These are phyloP conservation scores for Diadumene lineata DNA, from an alignment of 92 coral and sea anemone genomes.

Conservation along the genomic window DNA sequence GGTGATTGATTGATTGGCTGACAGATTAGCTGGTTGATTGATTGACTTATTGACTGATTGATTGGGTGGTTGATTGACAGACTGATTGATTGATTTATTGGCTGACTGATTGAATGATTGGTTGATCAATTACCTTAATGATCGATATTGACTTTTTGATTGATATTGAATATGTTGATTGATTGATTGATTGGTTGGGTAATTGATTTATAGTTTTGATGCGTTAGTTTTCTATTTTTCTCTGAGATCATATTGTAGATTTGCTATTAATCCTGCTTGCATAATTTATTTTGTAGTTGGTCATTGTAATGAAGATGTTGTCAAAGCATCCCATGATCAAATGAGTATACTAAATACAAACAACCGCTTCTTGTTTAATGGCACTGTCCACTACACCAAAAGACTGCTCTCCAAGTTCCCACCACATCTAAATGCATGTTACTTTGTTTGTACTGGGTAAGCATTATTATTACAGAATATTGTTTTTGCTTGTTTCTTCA, in stretches of 20 bases:
- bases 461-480: constrained; percentile 16
- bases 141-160: too few species aligned
- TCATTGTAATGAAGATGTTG: constrained; percentile 91
- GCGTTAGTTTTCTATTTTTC: not conserved
- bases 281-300: constrained; percentile 72
- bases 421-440: constrained; percentile 64
- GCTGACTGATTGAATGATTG: too few species aligned
- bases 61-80: too few species aligned
- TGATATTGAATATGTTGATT: too few species aligned
- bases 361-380: constrained; percentile 86
- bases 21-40: too few species aligned
- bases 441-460: constrained; percentile 94
- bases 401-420: constrained; percentile 83
- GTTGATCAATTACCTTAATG: too few species aligned
- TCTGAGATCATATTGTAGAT: not conserved
- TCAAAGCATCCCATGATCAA: constrained; percentile 78
- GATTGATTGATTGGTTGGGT: too few species aligned
- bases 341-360: constrained; percentile 94
- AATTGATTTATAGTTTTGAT: too few species aligned
- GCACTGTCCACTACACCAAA: constrained; percentile 81
- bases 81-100: too few species aligned
- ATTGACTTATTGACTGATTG: too few species aligned
- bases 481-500: too few species aligned
- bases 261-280: not conserved
- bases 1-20: too few species aligned